Conservation (phyloP, 2,797 vertebrate species). For the Erethizon dorsatum region DNA sequence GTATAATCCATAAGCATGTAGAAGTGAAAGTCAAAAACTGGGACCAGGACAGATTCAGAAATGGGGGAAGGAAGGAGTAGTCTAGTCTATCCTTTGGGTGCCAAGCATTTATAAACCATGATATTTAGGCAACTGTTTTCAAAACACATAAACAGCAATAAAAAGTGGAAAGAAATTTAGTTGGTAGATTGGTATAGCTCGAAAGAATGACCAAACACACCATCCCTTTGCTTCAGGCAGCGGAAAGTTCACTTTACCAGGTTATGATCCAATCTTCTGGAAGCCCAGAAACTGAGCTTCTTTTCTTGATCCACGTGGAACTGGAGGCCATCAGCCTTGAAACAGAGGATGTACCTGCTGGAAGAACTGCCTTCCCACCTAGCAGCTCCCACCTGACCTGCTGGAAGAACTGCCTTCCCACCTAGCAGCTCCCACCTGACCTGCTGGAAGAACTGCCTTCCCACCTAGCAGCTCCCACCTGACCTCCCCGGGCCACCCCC, state of each 20-base stretch:
- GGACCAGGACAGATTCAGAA: not conserved
- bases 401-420: constrained; percentile 32
- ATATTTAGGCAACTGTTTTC: not conserved
- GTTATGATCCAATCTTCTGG: constrained; percentile 53
- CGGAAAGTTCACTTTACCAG: constrained; percentile 70
- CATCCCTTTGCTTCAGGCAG: not conserved
- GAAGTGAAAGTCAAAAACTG: not conserved
- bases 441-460: too few relatives aligned
- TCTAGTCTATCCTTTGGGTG: not conserved
- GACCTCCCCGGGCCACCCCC: not conserved
- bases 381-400: not conserved
- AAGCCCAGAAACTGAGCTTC: constrained; percentile 46
- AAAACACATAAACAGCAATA: not conserved
- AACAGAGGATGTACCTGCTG: constrained; percentile 57
- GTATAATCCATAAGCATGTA: not conserved
- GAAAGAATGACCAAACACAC: not conserved
- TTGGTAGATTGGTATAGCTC: not conserved
- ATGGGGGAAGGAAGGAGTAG: not conserved
- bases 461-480: too few relatives aligned
- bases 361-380: constrained; percentile 8
- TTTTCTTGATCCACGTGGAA: constrained; percentile 68
- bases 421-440: not conserved
- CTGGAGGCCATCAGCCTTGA: constrained; percentile 12
- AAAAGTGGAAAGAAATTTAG: constrained; percentile 9
- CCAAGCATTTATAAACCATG: not conserved